Conservation (phyloP, 37 sponge, comb jelly and placozoan species). For the Lycopodina hypogea region DNA sequence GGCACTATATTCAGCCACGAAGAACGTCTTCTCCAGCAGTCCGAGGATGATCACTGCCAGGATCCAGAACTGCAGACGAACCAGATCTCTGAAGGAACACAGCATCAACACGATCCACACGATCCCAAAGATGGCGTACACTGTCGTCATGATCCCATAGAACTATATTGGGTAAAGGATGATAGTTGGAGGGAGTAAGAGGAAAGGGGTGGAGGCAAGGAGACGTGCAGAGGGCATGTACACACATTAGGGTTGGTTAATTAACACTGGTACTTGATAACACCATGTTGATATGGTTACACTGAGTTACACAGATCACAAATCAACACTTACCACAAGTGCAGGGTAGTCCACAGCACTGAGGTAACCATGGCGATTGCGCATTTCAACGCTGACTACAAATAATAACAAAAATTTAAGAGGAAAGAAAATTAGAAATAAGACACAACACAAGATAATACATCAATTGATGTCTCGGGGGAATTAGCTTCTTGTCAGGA, state of each 20-base stretch:
- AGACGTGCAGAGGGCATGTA: not conserved
- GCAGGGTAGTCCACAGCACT: constrained; percentile 72
- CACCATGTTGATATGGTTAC: too few relatives aligned
- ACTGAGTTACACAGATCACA: too few relatives aligned
- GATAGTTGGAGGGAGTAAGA: not conserved
- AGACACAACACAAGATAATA: too few relatives aligned
- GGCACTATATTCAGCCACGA: constrained; percentile 61
- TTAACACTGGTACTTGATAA: too few relatives aligned
- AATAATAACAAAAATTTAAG: too few relatives aligned
- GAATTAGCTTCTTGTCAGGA: too few relatives aligned
- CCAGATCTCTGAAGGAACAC: constrained; percentile 70
- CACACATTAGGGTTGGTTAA: not conserved
- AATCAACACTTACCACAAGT: constrained; percentile 40
- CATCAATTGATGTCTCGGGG: too few relatives aligned
- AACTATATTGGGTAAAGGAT: constrained; percentile 14
- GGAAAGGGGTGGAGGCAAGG: constrained; percentile 29
- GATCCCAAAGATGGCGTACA: constrained; percentile 48
- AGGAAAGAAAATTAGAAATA: too few relatives aligned
- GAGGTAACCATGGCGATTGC: constrained; percentile 65
- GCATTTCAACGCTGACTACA: constrained; percentile 52
- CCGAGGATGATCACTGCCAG: constrained; percentile 63
- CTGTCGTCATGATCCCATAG: constrained; percentile 67
- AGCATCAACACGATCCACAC: constrained; percentile 54
- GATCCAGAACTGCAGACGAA: constrained; percentile 76
- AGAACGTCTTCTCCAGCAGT: constrained; percentile 67